A percentile compares a stretch with the other conserved stretches of the same genome.
phyloP scores from a whole-genome alignment of 2,113 vertebrate species.

The Chloroceryle aenea region DNA sequence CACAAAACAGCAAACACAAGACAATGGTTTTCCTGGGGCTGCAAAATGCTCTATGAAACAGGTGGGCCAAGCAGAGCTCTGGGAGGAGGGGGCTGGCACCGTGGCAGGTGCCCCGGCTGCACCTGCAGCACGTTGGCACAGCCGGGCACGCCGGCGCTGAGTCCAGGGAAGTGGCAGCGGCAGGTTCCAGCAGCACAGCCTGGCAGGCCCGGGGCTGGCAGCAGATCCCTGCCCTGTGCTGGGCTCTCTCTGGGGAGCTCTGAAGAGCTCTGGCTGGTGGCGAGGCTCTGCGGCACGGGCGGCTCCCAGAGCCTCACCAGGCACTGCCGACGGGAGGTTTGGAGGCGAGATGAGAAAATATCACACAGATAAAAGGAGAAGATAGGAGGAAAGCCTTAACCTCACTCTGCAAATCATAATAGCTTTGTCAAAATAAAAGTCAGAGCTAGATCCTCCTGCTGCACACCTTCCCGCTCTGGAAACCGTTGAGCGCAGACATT shows the following conservation, averaged over 20 bases:
- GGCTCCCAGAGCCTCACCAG: constrained; percentile 29
- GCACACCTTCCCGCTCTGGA: constrained; percentile 15
- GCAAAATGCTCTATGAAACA: neutral
- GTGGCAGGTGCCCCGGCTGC: fast-evolving
- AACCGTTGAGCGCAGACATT: constrained; percentile 57
- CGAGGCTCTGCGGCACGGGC: neutral
- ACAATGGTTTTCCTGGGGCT: neutral
- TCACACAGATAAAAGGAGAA: constrained; percentile 57
- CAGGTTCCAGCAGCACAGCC: neutral
- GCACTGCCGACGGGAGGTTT: neutral
- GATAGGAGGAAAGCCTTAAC: constrained; percentile 55
- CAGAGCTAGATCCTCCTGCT: constrained; percentile 35
- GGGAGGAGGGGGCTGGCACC: neutral
- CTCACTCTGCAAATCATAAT: constrained; percentile 54
- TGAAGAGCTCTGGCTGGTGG: neutral
- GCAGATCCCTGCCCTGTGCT: neutral
- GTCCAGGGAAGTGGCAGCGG: neutral
- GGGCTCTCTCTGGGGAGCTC: neutral
- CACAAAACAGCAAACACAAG: neutral
- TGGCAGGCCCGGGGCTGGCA: neutral
- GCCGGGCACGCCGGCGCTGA: fast-evolving
- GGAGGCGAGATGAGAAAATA: constrained; percentile 61
- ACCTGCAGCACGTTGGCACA: neutral
- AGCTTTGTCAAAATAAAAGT: constrained; percentile 72
- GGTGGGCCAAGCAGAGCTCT: fast-evolving